Conservation (phyloP, 2,797 vertebrate species). For the Tenualosa thibaudeaui region DNA sequence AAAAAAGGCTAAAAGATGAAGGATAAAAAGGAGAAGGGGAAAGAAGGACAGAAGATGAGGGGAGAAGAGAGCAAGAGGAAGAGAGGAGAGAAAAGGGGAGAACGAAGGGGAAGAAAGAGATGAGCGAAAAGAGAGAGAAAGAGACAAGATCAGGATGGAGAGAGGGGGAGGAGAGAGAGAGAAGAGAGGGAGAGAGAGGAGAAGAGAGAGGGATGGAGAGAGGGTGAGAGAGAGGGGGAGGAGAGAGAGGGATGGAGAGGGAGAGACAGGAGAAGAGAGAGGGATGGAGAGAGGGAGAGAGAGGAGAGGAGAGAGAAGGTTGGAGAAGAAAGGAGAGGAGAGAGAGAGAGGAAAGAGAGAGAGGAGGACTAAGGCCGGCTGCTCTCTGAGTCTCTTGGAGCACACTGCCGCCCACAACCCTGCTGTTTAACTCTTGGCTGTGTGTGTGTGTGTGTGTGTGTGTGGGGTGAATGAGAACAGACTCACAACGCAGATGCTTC, state of each 20-base stretch:
- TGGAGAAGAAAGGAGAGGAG: background rate
- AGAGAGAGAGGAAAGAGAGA: background rate
- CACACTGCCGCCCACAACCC: conserved; percentile 55
- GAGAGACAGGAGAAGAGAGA: background rate
- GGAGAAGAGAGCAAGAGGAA: background rate
- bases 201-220: background rate
- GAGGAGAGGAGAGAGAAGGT: background rate
- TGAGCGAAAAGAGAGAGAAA: background rate
- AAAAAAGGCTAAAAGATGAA: background rate
- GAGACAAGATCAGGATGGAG: background rate
- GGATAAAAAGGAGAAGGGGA: background rate
- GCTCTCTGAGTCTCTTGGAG: conserved; percentile 36
- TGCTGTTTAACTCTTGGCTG: conserved; percentile 46
- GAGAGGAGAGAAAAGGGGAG: background rate
- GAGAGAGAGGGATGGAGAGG: conserved; percentile 11
- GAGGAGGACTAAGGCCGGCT: background rate
- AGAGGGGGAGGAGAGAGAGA: too few species aligned
- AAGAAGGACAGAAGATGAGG: background rate
- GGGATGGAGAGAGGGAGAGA: background rate
- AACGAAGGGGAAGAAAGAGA: too few species aligned
- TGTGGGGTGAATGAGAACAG: conserved; percentile 32
- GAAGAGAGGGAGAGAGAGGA: background rate
- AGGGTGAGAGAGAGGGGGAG: background rate
- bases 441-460: background rate
- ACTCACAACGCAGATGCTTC: conserved; percentile 48